These are phyloP conservation scores for Tanypteryx hageni DNA, from an alignment of 2,888 invertebrate genomes.

Conservation along the genomic window DNA sequence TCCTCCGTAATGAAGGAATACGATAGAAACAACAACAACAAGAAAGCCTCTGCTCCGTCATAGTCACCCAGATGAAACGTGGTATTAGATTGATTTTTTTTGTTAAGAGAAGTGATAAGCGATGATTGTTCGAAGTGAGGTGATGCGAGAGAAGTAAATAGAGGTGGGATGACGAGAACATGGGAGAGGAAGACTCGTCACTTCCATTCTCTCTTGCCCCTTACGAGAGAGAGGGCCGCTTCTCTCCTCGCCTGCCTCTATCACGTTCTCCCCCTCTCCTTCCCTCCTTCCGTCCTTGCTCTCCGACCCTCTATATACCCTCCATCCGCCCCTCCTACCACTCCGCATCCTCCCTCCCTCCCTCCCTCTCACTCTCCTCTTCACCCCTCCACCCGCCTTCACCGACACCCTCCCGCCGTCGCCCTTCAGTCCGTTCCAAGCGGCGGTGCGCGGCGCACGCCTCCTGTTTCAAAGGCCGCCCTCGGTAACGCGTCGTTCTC, in stretches of 20 bases:
- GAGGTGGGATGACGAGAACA: too few relatives aligned
- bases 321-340: neutral
- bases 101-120: neutral
- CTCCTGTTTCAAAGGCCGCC: neutral
- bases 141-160: too few relatives aligned
- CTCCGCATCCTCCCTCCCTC: neutral
- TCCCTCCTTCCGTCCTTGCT: neutral
- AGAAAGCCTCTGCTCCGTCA: too few relatives aligned
- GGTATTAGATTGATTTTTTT: neutral
- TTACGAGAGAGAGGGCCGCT: conserved; percentile 1
- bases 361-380: neutral
- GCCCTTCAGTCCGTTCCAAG: neutral
- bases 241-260: neutral
- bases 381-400: neutral
- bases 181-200: neutral
- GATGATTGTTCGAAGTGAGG: neutral
- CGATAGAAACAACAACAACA: too few relatives aligned
- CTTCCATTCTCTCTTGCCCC: neutral
- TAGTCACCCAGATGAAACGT: neutral
- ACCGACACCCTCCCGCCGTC: neutral
- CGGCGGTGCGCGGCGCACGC: conserved; percentile 32
- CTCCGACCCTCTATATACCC: neutral
- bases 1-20: too few relatives aligned
- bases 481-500: neutral
- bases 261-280: neutral